These are phyloP conservation scores for Epinephelus awoara DNA, from an alignment of 2,797 vertebrate genomes.

Conservation along the genomic window DNA sequence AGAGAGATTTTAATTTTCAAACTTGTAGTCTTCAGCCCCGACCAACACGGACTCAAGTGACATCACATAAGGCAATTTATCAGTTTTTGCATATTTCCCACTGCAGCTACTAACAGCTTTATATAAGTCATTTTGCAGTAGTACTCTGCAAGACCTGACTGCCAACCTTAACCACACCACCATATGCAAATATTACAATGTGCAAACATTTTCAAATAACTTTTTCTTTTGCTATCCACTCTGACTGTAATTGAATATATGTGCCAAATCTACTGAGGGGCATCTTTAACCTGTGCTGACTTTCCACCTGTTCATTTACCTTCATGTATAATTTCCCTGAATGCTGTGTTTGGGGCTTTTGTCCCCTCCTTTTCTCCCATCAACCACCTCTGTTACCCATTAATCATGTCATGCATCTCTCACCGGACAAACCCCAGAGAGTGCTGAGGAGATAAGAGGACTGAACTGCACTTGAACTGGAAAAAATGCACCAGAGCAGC, in stretches of 20 bases:
- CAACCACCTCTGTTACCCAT: conserved; percentile 55
- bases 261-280: background rate
- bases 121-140: background rate
- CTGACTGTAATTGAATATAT: background rate
- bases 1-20: background rate
- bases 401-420: conserved; percentile 66
- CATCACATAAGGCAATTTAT: background rate
- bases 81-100: background rate
- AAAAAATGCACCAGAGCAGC: conserved; percentile 54
- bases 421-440: conserved; percentile 57
- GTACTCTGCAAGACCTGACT: background rate
- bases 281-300: conserved; percentile 14
- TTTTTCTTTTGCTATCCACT: background rate
- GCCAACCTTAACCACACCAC: background rate
- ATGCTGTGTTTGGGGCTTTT: conserved; percentile 6
- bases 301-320: conserved; percentile 24
- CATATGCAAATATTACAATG: background rate
- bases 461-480: conserved; percentile 80
- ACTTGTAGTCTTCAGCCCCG: background rate
- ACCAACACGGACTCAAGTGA: background rate
- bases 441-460: conserved; percentile 59
- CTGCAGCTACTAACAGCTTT: background rate
- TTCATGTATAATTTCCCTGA: conserved; percentile 40
- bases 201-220: background rate
- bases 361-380: conserved; percentile 19